A percentile compares a stretch with the other conserved stretches of the same genome.
Evolutionary conservation across 2,888 invertebrate species (phyloP).

Genomic region (Cylloceria caligata): DNA sequence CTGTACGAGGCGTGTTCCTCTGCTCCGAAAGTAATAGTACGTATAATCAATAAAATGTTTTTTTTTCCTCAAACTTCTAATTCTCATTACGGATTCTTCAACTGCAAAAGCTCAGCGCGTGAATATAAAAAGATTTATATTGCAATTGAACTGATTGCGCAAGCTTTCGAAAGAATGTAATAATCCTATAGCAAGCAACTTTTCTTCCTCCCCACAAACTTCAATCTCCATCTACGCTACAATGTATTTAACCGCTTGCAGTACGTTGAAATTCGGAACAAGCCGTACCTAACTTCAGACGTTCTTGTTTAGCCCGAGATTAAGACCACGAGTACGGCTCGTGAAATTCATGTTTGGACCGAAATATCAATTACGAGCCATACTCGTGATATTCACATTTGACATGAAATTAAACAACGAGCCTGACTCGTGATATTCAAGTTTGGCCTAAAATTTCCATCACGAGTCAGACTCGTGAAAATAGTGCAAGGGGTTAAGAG

Average conservation of each 20-base stretch:
- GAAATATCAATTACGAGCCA: no score
- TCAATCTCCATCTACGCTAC: not conserved
- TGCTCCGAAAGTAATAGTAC: not conserved
- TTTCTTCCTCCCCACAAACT: not conserved
- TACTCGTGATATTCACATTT: no score
- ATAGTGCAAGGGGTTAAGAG: no score
- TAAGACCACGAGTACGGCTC: no score
- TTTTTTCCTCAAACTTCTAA: not conserved
- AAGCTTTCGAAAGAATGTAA: not conserved
- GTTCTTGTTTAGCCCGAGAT: no score
- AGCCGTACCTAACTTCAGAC: no score
- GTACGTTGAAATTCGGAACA: no score
- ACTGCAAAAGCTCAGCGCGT: not conserved
- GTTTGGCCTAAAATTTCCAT: no score
- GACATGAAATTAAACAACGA: no score
- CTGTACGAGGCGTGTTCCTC: not conserved
- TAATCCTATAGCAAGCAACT: not conserved
- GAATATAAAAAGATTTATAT: not conserved
- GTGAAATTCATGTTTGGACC: no score
- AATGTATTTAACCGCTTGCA: not conserved
- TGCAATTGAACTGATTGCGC: not conserved
- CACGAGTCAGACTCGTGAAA: no score
- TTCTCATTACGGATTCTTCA: not conserved
- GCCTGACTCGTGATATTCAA: no score
- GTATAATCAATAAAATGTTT: slow-evolving; percentile 6